Percentiles rank a stretch among this genome's conserved stretches.
Conservation (phyloP, 2,113 vertebrate species). For the Hemiprocne comata region DNA sequence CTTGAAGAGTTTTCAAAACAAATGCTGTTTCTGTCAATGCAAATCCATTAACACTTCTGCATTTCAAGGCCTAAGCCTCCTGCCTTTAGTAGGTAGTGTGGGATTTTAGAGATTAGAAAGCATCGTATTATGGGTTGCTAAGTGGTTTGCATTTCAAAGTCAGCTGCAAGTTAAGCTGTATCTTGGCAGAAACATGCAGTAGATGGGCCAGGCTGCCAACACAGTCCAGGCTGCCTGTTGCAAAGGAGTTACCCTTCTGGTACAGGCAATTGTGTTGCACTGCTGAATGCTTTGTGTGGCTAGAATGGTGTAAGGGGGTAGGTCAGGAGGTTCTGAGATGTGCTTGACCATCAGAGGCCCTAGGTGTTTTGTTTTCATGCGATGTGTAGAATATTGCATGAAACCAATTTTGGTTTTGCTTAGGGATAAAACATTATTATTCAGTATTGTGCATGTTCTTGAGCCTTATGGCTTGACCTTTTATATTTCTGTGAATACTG, state of each 20-base stretch:
- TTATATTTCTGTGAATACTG: neutral
- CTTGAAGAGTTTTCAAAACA: slow-evolving; percentile 24
- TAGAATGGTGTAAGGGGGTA: neutral
- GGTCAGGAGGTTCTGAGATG: neutral
- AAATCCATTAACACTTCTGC: neutral
- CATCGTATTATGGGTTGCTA: neutral
- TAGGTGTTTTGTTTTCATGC: neutral
- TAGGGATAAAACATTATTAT: neutral
- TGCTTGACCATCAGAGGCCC: neutral
- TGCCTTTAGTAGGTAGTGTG: neutral
- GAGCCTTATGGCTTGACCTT: neutral
- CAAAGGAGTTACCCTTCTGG: neutral
- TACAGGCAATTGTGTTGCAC: rapidly evolving
- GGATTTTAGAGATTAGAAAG: slow-evolving; percentile 28
- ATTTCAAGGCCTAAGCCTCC: slow-evolving; percentile 1
- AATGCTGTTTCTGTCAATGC: slow-evolving; percentile 9
- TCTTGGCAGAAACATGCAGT: neutral
- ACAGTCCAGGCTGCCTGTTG: neutral
- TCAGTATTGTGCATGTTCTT: neutral
- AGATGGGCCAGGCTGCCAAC: neutral
- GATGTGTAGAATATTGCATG: neutral
- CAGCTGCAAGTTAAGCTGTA: neutral
- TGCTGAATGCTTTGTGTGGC: neutral
- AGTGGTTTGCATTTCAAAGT: neutral
- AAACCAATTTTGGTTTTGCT: neutral